A percentile compares a stretch with the other conserved stretches of the same genome.
phyloP scores from a whole-genome alignment of 2,888 invertebrate genomes.

The Chydorus sphaericus region DNA sequence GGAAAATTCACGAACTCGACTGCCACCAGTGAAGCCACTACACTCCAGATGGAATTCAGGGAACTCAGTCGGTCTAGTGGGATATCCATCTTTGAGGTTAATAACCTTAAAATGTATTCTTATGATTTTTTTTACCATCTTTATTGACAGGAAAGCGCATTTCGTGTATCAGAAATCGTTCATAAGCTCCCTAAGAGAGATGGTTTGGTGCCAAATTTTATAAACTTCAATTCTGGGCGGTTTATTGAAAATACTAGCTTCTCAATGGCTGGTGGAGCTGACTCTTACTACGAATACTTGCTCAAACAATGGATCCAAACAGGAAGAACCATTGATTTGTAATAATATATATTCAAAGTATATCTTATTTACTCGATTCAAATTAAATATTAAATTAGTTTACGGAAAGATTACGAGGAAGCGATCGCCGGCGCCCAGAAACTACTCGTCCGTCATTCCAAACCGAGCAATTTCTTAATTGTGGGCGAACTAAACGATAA shows the following conservation, averaged over 20 bases:
- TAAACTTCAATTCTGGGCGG: conserved; percentile 82
- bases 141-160: conserved; percentile 51
- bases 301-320: conserved; percentile 98
- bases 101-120: not conserved
- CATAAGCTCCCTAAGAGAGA: conserved; percentile 72
- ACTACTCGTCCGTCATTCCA: conserved; percentile 55
- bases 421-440: conserved; percentile 71
- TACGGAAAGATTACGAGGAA: conserved; percentile 67
- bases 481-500: conserved; percentile 80
- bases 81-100: conserved; percentile 70
- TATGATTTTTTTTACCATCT: no score
- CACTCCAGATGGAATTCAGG: conserved; percentile 89
- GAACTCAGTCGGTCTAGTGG: conserved; percentile 71
- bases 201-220: conserved; percentile 94
- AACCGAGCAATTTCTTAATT: conserved; percentile 64
- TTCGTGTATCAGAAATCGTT: conserved; percentile 75
- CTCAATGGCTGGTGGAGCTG: conserved; percentile 89
- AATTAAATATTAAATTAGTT: no score
- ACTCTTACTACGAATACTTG: conserved; percentile 97
- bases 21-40: conserved; percentile 91
- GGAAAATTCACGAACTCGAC: conserved; percentile 96
- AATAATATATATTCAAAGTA: no score
- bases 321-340: conserved; percentile 75
- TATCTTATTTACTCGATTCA: no score
- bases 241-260: conserved; percentile 83